Base-by-base conservation (phyloP, 1,140 invertebrate species). In the Hestina assimilis region DNA sequence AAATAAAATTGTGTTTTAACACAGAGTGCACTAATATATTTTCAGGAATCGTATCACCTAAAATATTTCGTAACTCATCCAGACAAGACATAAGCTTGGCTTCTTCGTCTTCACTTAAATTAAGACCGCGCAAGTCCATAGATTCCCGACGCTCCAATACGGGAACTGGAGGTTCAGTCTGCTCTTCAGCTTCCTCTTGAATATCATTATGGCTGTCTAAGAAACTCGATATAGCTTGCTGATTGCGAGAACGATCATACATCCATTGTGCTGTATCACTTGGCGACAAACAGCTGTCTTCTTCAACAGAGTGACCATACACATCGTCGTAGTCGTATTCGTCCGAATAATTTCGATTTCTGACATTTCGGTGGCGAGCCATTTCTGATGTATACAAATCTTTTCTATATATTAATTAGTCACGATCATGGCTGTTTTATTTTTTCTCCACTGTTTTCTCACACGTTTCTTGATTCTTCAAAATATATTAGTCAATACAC, bases 271-370 rank as follows among this genome's bases (percentile, higher is more conserved):
- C 91, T 31, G 91, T 90, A 91, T 96, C 95, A 74, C 93, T 94
- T 4, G 97, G 97, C 17, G 97, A 98, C 54, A 97, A 93, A 76
- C 94, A 95, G 76, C 93, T 94, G 71, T 93, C 95, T 70, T 97
- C 96, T 87, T 98, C 96, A 15, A 98, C 92, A 12, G 96, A 98
- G 86, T 97, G 95, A 1, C 96, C 96, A 82, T 97, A 98, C 54
- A 96, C 92, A 90, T 97, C 95, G 72, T 97, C 95, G 78, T 96
- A 96, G 40, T 97, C 96, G 83, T 96, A 97, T 75, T 97, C 96
- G 69, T 95, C 94, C 7, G 92, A 92, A 83, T 93, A 95, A 71
- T 93, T 93, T 89, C 94, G 93, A 58, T 92, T 92, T 50, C 94
- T 89, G 33, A 96, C 90, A 80, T 94, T 94, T 55, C 94, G 90